These are phyloP conservation scores for Poecilia picta DNA, from an alignment of 2,797 vertebrate genomes.

Conservation along the genomic window DNA sequence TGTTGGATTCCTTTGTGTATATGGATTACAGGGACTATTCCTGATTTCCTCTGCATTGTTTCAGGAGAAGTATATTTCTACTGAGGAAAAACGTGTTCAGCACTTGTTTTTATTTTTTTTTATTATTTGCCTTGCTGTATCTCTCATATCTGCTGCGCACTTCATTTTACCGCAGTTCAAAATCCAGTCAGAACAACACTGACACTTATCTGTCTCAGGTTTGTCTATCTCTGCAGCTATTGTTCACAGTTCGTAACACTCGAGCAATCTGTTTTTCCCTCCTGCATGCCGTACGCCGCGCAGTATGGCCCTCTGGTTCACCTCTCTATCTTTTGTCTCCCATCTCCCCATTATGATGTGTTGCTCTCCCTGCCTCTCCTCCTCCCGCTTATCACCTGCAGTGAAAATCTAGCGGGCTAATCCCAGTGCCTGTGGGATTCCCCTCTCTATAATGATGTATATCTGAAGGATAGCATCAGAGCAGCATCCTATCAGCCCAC, in stretches of 20 bases:
- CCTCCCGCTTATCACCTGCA: conserved; percentile 74
- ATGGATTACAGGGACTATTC: background rate
- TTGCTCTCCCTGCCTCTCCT: conserved; percentile 61
- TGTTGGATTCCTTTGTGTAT: background rate
- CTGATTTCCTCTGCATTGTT: background rate
- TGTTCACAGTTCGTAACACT: conserved; percentile 65
- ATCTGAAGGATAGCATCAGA: conserved; percentile 78
- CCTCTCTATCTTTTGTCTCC: conserved; percentile 62
- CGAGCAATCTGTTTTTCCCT: conserved; percentile 33
- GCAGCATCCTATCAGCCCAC: conserved; percentile 72
- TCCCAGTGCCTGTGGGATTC: conserved; percentile 73
- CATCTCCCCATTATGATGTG: conserved; percentile 74
- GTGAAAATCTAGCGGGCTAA: conserved; percentile 76
- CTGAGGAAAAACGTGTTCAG: background rate
- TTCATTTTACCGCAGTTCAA: conserved; percentile 33
- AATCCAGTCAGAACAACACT: conserved; percentile 30
- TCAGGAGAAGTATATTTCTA: background rate
- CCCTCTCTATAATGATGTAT: conserved; percentile 74
- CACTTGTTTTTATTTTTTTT: background rate
- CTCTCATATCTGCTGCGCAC: conserved; percentile 26
- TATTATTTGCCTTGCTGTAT: background rate
- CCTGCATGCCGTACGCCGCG: conserved; percentile 45
- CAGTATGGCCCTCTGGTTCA: conserved; percentile 55
- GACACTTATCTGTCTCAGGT: conserved; percentile 55
- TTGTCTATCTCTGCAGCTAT: conserved; percentile 65